Percentiles rank a stretch among this genome's conserved stretches.
These are phyloP conservation scores for Cynopterus brachyotis DNA, from an alignment of 2,113 vertebrate species.

Conservation along the genomic window DNA sequence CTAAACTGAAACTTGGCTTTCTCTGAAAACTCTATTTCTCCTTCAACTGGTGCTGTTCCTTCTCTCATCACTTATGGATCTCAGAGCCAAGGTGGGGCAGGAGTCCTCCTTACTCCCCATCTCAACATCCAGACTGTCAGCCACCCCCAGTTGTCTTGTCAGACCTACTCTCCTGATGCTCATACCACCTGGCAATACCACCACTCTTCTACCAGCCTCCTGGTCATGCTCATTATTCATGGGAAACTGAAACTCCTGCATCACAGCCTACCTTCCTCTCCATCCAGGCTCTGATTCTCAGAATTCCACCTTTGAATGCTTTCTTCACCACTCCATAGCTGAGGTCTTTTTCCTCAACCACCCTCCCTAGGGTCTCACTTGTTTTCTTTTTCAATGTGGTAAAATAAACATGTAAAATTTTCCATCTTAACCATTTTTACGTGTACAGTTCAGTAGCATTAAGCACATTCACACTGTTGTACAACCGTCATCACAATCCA, in stretches of 20 bases:
- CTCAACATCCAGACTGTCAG: background rate
- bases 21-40: background rate
- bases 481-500: too few relatives aligned
- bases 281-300: background rate
- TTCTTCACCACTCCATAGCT: background rate
- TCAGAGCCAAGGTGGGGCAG: background rate
- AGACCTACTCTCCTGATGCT: background rate
- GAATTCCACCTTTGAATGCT: background rate
- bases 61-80: background rate
- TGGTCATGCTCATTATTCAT: too few relatives aligned
- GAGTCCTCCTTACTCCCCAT: background rate
- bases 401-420: background rate
- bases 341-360: background rate
- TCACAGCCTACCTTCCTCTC: background rate
- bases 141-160: background rate
- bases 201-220: background rate
- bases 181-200: background rate
- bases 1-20: background rate
- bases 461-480: background rate
- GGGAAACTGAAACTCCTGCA: background rate
- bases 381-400: background rate
- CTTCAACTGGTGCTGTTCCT: background rate
- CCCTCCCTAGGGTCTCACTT: background rate
- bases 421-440: background rate
- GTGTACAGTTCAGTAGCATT: background rate